These are phyloP conservation scores for Oreochromis spilurus DNA, from an alignment of 2,113 vertebrate genomes.

Conservation along the genomic window DNA sequence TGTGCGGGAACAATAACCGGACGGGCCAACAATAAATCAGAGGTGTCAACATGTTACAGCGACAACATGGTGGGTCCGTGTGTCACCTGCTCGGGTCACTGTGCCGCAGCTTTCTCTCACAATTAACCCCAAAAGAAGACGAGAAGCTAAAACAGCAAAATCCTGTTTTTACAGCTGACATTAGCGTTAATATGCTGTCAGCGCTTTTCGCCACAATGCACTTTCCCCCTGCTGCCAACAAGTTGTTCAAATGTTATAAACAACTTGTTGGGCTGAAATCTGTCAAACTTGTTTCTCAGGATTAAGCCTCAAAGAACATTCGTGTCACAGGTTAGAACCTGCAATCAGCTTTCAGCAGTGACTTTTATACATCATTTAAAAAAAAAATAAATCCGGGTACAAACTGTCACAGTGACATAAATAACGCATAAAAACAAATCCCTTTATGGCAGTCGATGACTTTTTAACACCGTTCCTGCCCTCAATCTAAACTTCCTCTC, in stretches of 20 bases:
- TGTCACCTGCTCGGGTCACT: not conserved
- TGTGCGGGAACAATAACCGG: not conserved
- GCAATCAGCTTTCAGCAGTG: not conserved
- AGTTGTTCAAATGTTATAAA: not conserved
- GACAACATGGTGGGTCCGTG: not conserved
- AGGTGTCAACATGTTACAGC: not conserved
- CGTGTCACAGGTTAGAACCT: not conserved
- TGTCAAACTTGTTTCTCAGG: not conserved
- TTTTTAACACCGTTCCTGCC: not conserved
- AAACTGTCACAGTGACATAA: not conserved
- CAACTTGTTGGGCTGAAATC: not conserved
- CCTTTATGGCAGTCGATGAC: not conserved
- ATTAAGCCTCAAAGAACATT: not conserved
- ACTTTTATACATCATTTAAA: not conserved
- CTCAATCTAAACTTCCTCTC: rapidly evolving
- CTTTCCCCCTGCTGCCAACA: not conserved
- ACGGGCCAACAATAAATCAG: not conserved
- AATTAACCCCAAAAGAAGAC: not conserved
- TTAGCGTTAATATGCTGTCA: not conserved
- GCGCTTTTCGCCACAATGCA: not conserved
- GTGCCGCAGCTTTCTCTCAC: not conserved
- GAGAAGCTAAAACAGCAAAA: not conserved
- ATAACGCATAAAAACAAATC: not conserved
- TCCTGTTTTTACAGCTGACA: not conserved
- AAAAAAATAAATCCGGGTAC: not conserved